Evolutionary conservation across 2,888 invertebrate genomes (phyloP).

Genomic region (Tachina lurida): DNA sequence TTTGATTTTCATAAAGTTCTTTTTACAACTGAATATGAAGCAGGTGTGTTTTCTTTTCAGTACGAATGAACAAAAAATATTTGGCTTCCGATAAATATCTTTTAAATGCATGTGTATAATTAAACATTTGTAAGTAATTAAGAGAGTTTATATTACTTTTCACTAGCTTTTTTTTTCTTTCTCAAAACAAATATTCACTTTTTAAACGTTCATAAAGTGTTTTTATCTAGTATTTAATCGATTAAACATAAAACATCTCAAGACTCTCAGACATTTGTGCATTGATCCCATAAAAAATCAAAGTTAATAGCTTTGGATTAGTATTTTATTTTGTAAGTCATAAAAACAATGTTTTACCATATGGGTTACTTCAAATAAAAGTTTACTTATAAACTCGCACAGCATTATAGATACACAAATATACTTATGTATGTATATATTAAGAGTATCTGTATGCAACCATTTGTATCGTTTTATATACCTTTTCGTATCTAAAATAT

Average conservation of each 20-base stretch:
- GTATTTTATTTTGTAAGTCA: constrained; percentile 41
- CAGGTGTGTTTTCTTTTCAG: constrained; percentile 23
- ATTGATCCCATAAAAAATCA: constrained; percentile 63
- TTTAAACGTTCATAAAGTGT: background rate
- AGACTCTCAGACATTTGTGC: constrained; percentile 50
- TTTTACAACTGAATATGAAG: constrained; percentile 7
- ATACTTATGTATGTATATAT: background rate
- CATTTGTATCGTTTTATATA: constrained; percentile 12
- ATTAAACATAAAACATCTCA: constrained; percentile 14
- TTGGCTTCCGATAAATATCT: constrained; percentile 64
- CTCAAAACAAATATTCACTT: background rate
- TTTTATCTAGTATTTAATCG: constrained; percentile 23
- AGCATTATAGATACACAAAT: background rate
- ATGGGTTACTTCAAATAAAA: constrained; percentile 23
- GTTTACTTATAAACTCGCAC: background rate
- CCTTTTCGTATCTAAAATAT: constrained; percentile 48
- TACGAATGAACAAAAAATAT: constrained; percentile 25
- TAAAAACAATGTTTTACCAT: constrained; percentile 60
- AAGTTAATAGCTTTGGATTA: constrained; percentile 61
- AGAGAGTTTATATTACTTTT: constrained; percentile 41
- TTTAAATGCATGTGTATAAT: constrained; percentile 9
- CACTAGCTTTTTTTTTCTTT: constrained; percentile 15
- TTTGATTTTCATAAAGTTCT: background rate
- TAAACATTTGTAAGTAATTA: constrained; percentile 46
- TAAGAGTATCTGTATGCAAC: background rate